phyloP scores from a whole-genome alignment of 2,113 vertebrate species.

The Eclectus roratus region DNA sequence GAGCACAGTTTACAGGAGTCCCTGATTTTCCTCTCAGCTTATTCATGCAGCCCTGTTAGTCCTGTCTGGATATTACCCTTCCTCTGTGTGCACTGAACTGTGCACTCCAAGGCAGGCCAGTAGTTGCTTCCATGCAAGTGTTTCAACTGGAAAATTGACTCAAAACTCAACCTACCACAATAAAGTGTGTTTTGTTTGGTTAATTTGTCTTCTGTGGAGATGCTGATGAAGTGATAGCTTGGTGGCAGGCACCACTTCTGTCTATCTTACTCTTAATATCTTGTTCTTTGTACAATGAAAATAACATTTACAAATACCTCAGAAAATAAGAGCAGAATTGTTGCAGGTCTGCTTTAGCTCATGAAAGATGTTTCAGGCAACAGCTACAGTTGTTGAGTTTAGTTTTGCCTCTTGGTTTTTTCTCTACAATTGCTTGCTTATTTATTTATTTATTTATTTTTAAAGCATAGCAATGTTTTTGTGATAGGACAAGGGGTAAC shows the following conservation, averaged over 20 bases:
- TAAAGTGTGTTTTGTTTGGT: neutral
- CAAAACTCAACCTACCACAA: neutral
- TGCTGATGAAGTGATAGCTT: neutral
- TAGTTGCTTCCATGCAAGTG: neutral
- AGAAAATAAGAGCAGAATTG: neutral
- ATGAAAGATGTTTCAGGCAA: neutral
- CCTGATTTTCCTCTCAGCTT: neutral
- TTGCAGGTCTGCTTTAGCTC: neutral
- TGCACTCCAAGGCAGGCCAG: neutral
- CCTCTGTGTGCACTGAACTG: neutral
- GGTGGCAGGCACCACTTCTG: neutral
- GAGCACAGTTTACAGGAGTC: neutral
- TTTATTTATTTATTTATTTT: neutral
- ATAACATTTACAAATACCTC: neutral
- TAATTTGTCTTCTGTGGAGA: neutral
- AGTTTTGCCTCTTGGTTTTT: neutral
- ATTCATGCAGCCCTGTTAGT: neutral
- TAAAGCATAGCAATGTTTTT: neutral
- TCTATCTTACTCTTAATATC: neutral
- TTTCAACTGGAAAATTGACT: slow-evolving; percentile 52
- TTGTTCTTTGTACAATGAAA: neutral
- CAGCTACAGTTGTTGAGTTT: neutral
- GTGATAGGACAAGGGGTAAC: neutral
- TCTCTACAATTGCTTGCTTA: neutral
- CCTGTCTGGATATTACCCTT: neutral